Percentiles rank a stretch among this genome's conserved stretches.
Conservation (phyloP, 2,888 invertebrate species). For the Dasysyrphus albostriatus region DNA sequence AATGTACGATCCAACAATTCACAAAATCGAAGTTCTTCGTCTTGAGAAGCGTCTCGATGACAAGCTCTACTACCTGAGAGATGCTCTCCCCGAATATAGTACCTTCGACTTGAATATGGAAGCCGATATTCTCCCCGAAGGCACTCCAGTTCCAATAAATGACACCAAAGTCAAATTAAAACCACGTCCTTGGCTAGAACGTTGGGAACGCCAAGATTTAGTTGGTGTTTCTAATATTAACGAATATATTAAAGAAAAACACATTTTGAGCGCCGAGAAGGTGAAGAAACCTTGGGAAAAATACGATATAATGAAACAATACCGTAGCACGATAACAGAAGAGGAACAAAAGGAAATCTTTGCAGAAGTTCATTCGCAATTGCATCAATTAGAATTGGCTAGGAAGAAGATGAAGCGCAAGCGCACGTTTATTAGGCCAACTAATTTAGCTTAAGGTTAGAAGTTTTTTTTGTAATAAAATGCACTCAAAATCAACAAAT, state of each 20-base stretch:
- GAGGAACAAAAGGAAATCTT: constrained; percentile 95
- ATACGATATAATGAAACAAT: constrained; percentile 96
- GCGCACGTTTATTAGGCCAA: constrained; percentile 86
- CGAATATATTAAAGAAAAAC: constrained; percentile 85
- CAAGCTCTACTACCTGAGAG: constrained; percentile 93
- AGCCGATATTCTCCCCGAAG: constrained; percentile 90
- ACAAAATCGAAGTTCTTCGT: constrained; percentile 94
- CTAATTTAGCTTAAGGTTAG: constrained; percentile 83
- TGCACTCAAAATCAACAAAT: background rate
- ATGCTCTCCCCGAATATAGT: constrained; percentile 95
- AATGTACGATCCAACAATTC: constrained; percentile 96
- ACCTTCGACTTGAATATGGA: constrained; percentile 97
- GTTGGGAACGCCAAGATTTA: constrained; percentile 93
- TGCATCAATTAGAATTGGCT: constrained; percentile 89
- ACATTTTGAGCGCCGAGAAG: constrained; percentile 85
- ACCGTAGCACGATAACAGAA: constrained; percentile 93
- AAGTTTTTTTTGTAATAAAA: background rate
- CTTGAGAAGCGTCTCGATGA: constrained; percentile 97
- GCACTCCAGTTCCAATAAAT: constrained; percentile 91
- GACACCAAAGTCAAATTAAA: constrained; percentile 89
- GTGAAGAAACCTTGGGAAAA: constrained; percentile 93
- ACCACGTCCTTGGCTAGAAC: constrained; percentile 94
- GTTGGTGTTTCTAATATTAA: constrained; percentile 89
- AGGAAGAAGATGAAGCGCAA: constrained; percentile 87
- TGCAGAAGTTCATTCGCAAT: constrained; percentile 91